Evolutionary conservation across 2,113 vertebrate genomes (phyloP).

Genomic region (Isurus oxyrinchus): DNA sequence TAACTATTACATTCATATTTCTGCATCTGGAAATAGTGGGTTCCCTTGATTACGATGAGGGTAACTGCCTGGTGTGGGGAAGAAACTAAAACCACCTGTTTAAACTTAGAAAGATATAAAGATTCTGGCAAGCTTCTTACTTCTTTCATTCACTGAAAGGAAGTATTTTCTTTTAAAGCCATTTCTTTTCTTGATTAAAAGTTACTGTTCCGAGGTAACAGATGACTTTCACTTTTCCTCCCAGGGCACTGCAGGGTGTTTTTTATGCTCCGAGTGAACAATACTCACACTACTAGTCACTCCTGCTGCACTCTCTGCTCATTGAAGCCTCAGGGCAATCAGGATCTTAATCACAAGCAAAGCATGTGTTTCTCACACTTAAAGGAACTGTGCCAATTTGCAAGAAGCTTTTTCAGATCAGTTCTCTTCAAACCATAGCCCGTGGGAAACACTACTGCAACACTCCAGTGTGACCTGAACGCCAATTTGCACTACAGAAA

Average conservation of each 20-base stretch:
- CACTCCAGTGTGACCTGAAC: not conserved
- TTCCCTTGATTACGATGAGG: not conserved
- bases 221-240: not conserved
- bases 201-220: not conserved
- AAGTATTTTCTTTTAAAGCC: not conserved
- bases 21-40: not conserved
- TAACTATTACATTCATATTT: not conserved
- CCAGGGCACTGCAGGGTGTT: not conserved
- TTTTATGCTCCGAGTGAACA: not conserved
- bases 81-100: conserved; percentile 6
- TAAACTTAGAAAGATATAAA: not conserved
- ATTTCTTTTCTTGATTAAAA: not conserved
- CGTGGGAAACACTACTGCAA: not conserved
- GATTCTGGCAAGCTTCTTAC: not conserved
- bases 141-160: not conserved
- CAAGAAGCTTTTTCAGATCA: not conserved
- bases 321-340: not conserved
- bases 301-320: not conserved
- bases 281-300: not conserved
- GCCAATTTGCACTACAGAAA: not conserved
- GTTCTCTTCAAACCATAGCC: not conserved
- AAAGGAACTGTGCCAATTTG: not conserved
- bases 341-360: not conserved
- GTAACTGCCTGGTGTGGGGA: not conserved
- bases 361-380: not conserved